These are phyloP conservation scores for Indicator maculatus DNA, from an alignment of 2,113 vertebrate species.

Conservation along the genomic window DNA sequence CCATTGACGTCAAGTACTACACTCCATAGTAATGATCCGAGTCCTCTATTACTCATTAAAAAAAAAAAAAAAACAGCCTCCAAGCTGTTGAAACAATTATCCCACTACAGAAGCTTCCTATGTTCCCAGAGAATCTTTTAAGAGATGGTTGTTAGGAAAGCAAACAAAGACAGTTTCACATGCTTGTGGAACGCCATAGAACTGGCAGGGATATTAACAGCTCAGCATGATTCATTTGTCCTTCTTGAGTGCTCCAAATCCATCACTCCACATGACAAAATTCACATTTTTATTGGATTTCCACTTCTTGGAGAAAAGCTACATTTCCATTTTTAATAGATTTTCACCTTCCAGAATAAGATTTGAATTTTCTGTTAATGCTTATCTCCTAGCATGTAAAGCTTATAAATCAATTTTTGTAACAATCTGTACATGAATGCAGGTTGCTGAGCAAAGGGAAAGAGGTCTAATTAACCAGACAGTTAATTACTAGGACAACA, in stretches of 20 bases:
- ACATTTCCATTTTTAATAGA: slow-evolving; percentile 54
- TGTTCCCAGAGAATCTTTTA: slow-evolving; percentile 60
- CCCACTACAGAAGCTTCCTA: slow-evolving; percentile 34
- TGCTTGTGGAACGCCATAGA: slow-evolving; percentile 14
- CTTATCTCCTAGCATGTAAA: background rate
- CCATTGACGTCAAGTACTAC: slow-evolving; percentile 14
- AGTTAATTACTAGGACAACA: slow-evolving; percentile 62
- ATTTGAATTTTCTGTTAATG: background rate
- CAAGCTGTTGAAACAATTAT: slow-evolving; percentile 66
- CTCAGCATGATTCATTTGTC: slow-evolving; percentile 67
- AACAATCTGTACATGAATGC: slow-evolving; percentile 17
- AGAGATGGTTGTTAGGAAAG: slow-evolving; percentile 65
- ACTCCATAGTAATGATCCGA: slow-evolving; percentile 21
- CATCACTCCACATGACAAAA: slow-evolving; percentile 47
- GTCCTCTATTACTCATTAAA: slow-evolving; percentile 13
- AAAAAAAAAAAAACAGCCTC: slow-evolving; percentile 22
- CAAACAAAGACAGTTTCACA: slow-evolving; percentile 68
- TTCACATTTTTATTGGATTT: slow-evolving; percentile 53
- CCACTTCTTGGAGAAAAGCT: slow-evolving; percentile 11
- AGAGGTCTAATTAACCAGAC: slow-evolving; percentile 54
- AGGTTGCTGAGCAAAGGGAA: slow-evolving; percentile 60
- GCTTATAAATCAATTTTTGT: slow-evolving; percentile 35
- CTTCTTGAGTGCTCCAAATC: slow-evolving; percentile 61
- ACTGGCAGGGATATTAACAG: slow-evolving; percentile 61
- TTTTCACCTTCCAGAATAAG: background rate